Base-by-base conservation (phyloP, 2,113 vertebrate species). In the Tamias sibiricus region DNA sequence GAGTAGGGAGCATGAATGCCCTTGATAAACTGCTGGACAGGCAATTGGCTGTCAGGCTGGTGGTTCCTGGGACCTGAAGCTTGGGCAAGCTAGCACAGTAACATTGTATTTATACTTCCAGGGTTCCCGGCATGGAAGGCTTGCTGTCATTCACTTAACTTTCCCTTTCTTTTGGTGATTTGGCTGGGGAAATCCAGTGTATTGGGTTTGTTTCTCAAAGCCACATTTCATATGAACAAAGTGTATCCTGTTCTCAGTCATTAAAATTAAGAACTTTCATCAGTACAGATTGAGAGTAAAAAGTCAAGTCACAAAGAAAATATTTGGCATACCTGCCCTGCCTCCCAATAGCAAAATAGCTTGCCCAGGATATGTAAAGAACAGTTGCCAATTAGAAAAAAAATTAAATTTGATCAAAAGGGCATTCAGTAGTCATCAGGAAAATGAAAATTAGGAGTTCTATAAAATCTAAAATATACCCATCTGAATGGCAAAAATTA, bases 361-460 rank as follows among this genome's bases (percentile, higher is more conserved):
- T 74, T 72, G 71, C 87, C 44, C 30, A 17, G 44, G 52, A 59
- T 66, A 47, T 49, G 28, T 49, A 32, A 66, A 90, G 64, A 87
- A 52, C 8, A 86, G 11, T 87, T 85, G 22, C 62, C 79, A 85
- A 32, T 49, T 37, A 94, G 37, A 80, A 77, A 68, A 44, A 74
- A 88, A 7, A 90, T 90, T 52, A 37, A 83, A 96, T 86, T 40
- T 84, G 47, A 79, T 69, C 40, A 47, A 35, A 47, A 42, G 8
- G 20, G 32, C n/a, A 44, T 77, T 87, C 19, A 35, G 16, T 24
- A 54, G 19, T 72, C 72, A 49, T 90, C 42, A 90, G 75, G 71
- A 74, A 91, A 87, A 87, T 68, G 54, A 14, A 66, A 37, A 86
- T 83, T 90, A 68, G 90, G 89, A 90, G 32, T 44, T 20, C 28